Evolutionary conservation across 1,140 invertebrate genomes (phyloP).

Genomic region (Drosophila tropicalis): DNA sequence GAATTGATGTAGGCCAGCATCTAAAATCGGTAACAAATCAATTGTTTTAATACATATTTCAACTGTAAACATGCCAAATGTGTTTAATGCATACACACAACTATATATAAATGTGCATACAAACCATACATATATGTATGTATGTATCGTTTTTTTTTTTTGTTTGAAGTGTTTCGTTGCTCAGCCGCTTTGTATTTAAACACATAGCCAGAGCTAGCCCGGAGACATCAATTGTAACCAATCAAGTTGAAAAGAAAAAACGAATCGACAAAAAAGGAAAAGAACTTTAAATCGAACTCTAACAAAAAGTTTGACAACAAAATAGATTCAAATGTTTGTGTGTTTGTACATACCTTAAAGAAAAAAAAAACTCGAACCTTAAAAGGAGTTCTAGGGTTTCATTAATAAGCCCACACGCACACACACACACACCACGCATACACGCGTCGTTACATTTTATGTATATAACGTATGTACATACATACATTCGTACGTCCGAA

Average conservation of each 20-base stretch:
- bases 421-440: not conserved
- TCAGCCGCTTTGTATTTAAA: slow-evolving; percentile 1
- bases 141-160: slow-evolving; percentile 2
- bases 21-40: slow-evolving; percentile 18
- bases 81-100: slow-evolving; percentile 10
- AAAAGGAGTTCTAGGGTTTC: slow-evolving; percentile 10
- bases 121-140: not conserved
- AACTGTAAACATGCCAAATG: slow-evolving; percentile 9
- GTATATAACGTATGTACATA: not conserved
- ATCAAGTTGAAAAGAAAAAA: not conserved
- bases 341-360: not conserved
- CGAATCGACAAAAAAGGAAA: slow-evolving; percentile 6
- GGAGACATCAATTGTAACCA: not conserved
- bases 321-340: slow-evolving; percentile 13
- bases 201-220: slow-evolving; percentile 3
- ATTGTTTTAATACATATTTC: not conserved
- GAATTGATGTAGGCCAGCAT: slow-evolving; percentile 5
- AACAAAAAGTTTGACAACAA: not conserved
- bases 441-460: not conserved
- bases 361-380: slow-evolving; percentile 13
- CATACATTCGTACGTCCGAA: not conserved
- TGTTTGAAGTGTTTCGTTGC: slow-evolving; percentile 12
- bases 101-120: slow-evolving; percentile 15
- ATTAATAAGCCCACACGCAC: slow-evolving; percentile 13
- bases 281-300: not conserved